These are phyloP conservation scores for Hemicrepidius hirtus DNA, from an alignment of 2,888 invertebrate genomes.

Conservation along the genomic window DNA sequence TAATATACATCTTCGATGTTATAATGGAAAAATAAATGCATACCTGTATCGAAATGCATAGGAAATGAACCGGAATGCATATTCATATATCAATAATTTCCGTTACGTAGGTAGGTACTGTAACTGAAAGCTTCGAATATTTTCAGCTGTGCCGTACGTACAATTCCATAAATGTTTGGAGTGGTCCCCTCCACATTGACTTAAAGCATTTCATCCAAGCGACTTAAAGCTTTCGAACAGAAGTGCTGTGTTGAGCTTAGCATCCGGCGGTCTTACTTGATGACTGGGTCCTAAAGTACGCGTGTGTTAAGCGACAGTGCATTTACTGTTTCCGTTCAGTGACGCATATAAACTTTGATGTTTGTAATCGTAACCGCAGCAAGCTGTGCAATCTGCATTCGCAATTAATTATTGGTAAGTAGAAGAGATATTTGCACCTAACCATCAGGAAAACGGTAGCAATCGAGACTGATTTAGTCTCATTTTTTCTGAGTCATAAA, in stretches of 20 bases:
- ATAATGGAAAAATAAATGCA: too few relatives aligned
- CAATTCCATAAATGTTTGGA: slow-evolving; percentile 18
- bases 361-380: slow-evolving; percentile 46
- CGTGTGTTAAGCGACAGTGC: slow-evolving; percentile 45
- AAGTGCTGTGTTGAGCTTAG: slow-evolving; percentile 46
- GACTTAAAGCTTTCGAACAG: slow-evolving; percentile 46
- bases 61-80: too few relatives aligned
- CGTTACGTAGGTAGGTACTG: neutral
- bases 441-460: neutral
- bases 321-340: slow-evolving; percentile 53
- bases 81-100: neutral
- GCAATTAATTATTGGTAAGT: slow-evolving; percentile 50
- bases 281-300: slow-evolving; percentile 37
- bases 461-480: slow-evolving; percentile 29
- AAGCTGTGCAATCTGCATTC: slow-evolving; percentile 39
- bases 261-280: slow-evolving; percentile 45
- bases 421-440: slow-evolving; percentile 16
- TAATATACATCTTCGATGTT: too few relatives aligned
- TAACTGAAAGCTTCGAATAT: slow-evolving; percentile 35
- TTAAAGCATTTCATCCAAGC: slow-evolving; percentile 43
- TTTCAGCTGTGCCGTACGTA: slow-evolving; percentile 26
- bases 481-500: slow-evolving; percentile 52
- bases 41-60: too few relatives aligned
- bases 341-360: slow-evolving; percentile 50
- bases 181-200: slow-evolving; percentile 44